A percentile compares a stretch with the other conserved stretches of the same genome.
Evolutionary conservation across 2,888 invertebrate genomes (phyloP).

Genomic region (Vanessa cardui): DNA sequence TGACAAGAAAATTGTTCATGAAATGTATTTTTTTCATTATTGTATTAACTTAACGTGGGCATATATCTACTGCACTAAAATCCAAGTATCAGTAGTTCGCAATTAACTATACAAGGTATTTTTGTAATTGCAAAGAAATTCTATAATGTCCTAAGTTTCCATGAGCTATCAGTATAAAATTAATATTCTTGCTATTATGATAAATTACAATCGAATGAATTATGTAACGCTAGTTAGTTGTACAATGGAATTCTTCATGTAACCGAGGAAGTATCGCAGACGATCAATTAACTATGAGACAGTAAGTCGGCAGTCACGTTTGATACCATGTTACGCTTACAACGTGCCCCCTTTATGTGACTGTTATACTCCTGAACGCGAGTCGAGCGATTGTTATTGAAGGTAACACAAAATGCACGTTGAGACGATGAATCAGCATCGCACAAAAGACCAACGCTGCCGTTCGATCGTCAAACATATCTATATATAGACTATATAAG

Average conservation of each 20-base stretch:
- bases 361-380: background rate
- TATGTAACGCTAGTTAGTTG: background rate
- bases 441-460: too few relatives aligned
- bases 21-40: background rate
- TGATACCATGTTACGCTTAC: slow-evolving; percentile 13
- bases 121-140: too few relatives aligned
- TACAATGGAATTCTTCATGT: background rate
- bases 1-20: background rate
- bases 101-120: too few relatives aligned
- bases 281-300: slow-evolving; percentile 8
- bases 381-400: background rate
- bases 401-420: slow-evolving; percentile 1
- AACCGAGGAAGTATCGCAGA: slow-evolving; percentile 7
- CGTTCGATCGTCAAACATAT: background rate
- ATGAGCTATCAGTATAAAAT: background rate
- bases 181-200: background rate
- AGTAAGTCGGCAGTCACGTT: slow-evolving; percentile 18
- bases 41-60: background rate
- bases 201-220: background rate
- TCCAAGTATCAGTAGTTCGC: too few relatives aligned
- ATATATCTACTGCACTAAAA: background rate
- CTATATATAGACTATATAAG: too few relatives aligned
- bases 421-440: background rate
- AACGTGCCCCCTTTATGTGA: slow-evolving; percentile 16
- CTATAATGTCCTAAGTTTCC: too few relatives aligned